Evolutionary conservation across 2,113 vertebrate genomes (phyloP).

Genomic region (Phocoena sinus): DNA sequence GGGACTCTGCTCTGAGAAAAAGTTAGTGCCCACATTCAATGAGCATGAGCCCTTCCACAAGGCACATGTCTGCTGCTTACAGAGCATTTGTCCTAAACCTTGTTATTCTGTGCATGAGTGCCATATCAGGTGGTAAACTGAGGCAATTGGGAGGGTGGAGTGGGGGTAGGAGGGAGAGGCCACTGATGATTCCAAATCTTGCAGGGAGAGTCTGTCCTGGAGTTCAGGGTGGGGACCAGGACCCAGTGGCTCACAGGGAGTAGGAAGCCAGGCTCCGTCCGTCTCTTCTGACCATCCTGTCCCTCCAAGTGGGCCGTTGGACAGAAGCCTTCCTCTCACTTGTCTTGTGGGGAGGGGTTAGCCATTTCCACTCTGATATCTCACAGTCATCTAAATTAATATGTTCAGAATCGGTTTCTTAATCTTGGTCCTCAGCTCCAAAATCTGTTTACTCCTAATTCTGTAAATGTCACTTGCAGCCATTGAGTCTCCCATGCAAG

Average conservation of each 20-base stretch:
- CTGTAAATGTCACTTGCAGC: not conserved
- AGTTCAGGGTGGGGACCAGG: not conserved
- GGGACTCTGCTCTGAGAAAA: not conserved
- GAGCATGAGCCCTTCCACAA: not conserved
- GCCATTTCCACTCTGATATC: not conserved
- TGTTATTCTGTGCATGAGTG: not conserved
- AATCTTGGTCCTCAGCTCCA: not conserved
- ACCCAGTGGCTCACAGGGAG: not conserved
- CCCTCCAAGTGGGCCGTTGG: not conserved
- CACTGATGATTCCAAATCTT: not conserved
- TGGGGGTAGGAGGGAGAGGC: not conserved
- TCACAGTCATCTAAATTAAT: not conserved
- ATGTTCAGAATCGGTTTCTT: not conserved
- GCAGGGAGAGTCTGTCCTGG: not conserved
- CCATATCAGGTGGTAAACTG: not conserved
- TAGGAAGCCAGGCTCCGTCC: not conserved
- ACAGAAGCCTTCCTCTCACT: not conserved
- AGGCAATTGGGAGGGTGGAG: not conserved
- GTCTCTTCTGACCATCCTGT: not conserved
- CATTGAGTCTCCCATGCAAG: not conserved
- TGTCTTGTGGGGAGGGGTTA: not conserved
- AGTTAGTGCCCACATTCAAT: not conserved
- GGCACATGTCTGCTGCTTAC: not conserved
- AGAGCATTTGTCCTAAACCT: not conserved
- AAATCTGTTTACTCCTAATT: not conserved